These are phyloP conservation scores for Olivierus martensii DNA, from an alignment of 1,140 invertebrate species.

Conservation along the genomic window DNA sequence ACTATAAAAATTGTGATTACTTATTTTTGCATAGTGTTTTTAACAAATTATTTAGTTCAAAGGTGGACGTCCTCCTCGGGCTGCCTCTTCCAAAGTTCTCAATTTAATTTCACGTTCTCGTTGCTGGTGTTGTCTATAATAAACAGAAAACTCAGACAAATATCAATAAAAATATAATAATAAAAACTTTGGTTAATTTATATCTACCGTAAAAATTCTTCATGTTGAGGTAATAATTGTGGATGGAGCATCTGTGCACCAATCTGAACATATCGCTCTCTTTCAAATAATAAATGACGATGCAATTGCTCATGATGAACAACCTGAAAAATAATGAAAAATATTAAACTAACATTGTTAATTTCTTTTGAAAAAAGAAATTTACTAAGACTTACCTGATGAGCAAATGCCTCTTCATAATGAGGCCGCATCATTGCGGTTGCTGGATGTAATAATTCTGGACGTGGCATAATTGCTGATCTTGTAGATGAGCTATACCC, in stretches of 20 bases:
- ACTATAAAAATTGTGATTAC: too few relatives aligned
- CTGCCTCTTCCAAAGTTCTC: slow-evolving; percentile 66
- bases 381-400: slow-evolving; percentile 40
- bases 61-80: slow-evolving; percentile 40
- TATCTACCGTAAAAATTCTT: slow-evolving; percentile 58
- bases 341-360: slow-evolving; percentile 3
- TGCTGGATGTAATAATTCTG: slow-evolving; percentile 33
- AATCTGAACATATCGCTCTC: slow-evolving; percentile 41
- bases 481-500: slow-evolving; percentile 13
- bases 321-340: slow-evolving; percentile 38
- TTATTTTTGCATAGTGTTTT: too few relatives aligned
- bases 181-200: too few relatives aligned
- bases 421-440: slow-evolving; percentile 46
- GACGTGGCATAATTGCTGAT: slow-evolving; percentile 11
- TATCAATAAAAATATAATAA: too few relatives aligned
- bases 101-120: slow-evolving; percentile 69
- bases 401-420: slow-evolving; percentile 67
- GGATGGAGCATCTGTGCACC: slow-evolving; percentile 29
- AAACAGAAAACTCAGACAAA: too few relatives aligned
- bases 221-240: slow-evolving; percentile 49
- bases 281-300: slow-evolving; percentile 61
- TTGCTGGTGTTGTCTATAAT: slow-evolving; percentile 46
- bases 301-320: slow-evolving; percentile 69
- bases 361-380: not conserved
- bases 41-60: slow-evolving; percentile 1